Conservation (phyloP, 2,113 vertebrate genomes). For the Atherinomorus stipes region DNA sequence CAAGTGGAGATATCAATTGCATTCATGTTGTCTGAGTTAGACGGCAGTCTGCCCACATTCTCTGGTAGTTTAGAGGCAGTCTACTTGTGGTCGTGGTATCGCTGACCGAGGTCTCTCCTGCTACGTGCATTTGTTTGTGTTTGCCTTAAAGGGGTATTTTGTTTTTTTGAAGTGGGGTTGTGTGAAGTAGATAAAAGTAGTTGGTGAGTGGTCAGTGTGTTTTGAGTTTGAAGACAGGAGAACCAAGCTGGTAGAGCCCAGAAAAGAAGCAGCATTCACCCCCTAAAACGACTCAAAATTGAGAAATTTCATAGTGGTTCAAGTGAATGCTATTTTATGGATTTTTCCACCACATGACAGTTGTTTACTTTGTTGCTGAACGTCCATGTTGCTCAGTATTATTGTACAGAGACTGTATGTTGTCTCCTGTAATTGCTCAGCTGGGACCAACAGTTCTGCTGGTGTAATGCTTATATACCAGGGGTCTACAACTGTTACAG, state of each 20-base stretch:
- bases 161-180: background rate
- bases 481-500: too few relatives aligned
- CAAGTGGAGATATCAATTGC: slow-evolving; percentile 38
- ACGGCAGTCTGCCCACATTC: slow-evolving; percentile 35
- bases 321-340: background rate
- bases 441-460: too few relatives aligned
- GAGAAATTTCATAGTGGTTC: background rate
- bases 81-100: slow-evolving; percentile 25
- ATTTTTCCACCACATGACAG: background rate
- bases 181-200: background rate
- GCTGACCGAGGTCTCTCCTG: slow-evolving; percentile 26
- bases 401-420: too few relatives aligned
- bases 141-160: background rate
- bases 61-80: slow-evolving; percentile 25
- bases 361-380: too few relatives aligned
- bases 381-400: too few relatives aligned
- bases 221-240: background rate
- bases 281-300: too few relatives aligned
- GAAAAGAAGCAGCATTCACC: background rate
- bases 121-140: background rate
- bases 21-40: slow-evolving; percentile 39
- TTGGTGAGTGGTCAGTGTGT: background rate
- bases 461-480: too few relatives aligned
- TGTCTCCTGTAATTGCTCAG: too few relatives aligned
- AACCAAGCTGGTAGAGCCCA: background rate